These are phyloP conservation scores for Typhlichthys subterraneus DNA, from an alignment of 2,797 vertebrate species.

Conservation along the genomic window DNA sequence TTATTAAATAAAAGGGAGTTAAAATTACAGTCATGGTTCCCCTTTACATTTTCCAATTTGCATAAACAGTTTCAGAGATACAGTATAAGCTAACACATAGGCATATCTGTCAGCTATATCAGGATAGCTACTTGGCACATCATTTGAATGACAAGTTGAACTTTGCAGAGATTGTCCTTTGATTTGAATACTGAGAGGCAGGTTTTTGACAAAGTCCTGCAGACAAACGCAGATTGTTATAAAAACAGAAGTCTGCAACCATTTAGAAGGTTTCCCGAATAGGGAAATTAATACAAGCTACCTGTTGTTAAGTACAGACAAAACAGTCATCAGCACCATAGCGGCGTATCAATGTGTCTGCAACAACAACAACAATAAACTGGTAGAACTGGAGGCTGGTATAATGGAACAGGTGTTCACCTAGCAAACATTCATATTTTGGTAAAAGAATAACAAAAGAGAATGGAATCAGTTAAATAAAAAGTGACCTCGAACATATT, in stretches of 20 bases:
- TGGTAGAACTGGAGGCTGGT: not conserved
- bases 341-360: conserved; percentile 8
- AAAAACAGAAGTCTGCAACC: conserved; percentile 29
- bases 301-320: conserved; percentile 47
- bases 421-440: conserved; percentile 10
- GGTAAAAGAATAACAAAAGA: too few relatives aligned
- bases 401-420: conserved; percentile 8
- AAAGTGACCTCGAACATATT: too few relatives aligned
- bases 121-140: conserved; percentile 45
- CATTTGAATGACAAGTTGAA: conserved; percentile 45
- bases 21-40: not conserved
- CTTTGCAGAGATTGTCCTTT: conserved; percentile 27
- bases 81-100: conserved; percentile 11
- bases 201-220: conserved; percentile 39
- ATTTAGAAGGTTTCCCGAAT: not conserved
- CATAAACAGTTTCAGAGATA: conserved; percentile 39
- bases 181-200: conserved; percentile 55
- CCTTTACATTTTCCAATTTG: conserved; percentile 35
- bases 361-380: not conserved
- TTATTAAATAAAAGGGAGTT: not conserved
- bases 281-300: conserved; percentile 40
- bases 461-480: too few relatives aligned
- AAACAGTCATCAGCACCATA: conserved; percentile 46
- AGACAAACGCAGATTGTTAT: conserved; percentile 2
- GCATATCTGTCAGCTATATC: conserved; percentile 16